Evolutionary conservation across 2,113 vertebrate species (phyloP).

Genomic region (Malurus alboscapulatus): DNA sequence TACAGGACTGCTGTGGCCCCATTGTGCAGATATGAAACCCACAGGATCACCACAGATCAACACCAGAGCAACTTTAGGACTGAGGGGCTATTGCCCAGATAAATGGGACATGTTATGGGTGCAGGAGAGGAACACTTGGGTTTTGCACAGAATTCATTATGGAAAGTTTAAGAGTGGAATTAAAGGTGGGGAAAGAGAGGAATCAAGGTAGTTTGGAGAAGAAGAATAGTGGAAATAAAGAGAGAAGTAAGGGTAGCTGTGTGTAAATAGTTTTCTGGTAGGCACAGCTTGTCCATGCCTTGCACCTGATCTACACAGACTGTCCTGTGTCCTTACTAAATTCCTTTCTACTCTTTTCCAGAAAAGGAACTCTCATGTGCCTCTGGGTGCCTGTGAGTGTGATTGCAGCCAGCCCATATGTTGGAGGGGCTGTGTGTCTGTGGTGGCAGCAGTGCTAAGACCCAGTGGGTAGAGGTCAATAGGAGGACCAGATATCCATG

Average conservation of each 20-base stretch:
- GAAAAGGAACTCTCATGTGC: too few species aligned
- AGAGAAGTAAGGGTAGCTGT: neutral
- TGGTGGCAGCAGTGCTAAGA: neutral
- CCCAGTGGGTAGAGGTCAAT: rapidly evolving
- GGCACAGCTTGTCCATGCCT: neutral
- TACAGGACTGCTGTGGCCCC: neutral
- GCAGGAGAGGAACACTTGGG: neutral
- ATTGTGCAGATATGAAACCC: neutral
- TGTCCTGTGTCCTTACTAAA: neutral
- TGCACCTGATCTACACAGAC: neutral
- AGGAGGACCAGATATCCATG: neutral
- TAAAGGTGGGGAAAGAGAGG: neutral
- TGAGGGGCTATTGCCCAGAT: rapidly evolving
- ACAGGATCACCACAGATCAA: neutral
- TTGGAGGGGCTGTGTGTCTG: neutral
- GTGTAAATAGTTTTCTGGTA: neutral
- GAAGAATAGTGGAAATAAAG: neutral
- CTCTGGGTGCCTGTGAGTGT: neutral
- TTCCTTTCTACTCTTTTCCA: neutral
- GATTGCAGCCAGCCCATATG: neutral
- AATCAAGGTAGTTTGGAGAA: neutral
- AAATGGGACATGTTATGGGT: neutral
- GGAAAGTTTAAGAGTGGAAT: neutral
- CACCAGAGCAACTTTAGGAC: neutral
- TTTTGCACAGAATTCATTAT: neutral